Percentiles rank a stretch among this genome's conserved stretches.
These are phyloP conservation scores for Elephas maximus DNA, from an alignment of 2,113 vertebrate genomes.

Conservation along the genomic window DNA sequence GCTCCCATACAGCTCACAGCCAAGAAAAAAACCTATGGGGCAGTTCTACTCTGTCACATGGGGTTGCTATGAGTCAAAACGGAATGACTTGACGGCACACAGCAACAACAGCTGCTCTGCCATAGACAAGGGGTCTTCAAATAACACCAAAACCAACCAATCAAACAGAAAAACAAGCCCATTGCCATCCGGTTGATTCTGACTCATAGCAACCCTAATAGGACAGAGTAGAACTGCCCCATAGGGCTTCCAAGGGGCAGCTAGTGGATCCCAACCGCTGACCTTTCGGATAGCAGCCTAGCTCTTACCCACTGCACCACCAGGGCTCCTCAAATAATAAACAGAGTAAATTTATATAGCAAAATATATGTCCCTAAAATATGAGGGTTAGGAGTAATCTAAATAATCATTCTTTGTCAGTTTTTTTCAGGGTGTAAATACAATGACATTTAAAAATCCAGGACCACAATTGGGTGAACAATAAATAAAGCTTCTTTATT, in stretches of 20 bases:
- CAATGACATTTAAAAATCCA: conserved; percentile 30
- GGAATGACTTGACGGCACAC: background rate
- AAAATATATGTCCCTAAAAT: conserved; percentile 26
- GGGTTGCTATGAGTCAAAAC: background rate
- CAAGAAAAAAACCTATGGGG: background rate
- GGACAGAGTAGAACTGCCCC: no score
- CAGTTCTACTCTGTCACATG: background rate
- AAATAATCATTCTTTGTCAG: background rate
- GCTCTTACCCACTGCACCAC: no score
- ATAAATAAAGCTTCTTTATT: conserved; percentile 47
- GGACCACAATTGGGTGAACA: background rate
- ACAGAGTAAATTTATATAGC: background rate
- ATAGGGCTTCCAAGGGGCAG: no score
- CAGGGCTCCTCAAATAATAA: background rate
- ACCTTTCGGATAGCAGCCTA: no score
- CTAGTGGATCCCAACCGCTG: no score
- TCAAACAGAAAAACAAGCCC: no score
- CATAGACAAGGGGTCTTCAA: background rate
- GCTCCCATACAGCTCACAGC: background rate
- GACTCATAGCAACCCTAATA: no score
- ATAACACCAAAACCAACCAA: background rate
- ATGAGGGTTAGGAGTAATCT: background rate
- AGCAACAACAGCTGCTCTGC: background rate
- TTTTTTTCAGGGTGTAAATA: conserved; percentile 1
- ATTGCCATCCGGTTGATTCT: no score